Evolutionary conservation across 2,113 vertebrate genomes (phyloP).

Genomic region (Ptychochromis oligacanthus): DNA sequence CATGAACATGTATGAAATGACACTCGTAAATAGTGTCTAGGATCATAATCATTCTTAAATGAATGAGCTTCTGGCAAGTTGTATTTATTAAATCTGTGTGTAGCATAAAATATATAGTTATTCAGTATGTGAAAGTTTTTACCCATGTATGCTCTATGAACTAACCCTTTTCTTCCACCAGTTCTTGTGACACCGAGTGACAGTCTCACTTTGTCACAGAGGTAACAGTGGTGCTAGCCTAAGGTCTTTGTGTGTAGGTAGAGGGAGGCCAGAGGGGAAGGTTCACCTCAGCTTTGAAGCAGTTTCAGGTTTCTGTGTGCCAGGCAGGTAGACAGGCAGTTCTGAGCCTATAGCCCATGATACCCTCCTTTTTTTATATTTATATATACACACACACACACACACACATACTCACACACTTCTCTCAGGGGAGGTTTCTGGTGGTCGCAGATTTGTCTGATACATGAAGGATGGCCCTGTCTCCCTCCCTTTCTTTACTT

Average conservation of each 20-base stretch:
- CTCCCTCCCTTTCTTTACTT: not conserved
- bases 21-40: too few species aligned
- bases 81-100: not conserved
- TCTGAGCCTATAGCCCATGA: conserved; percentile 49
- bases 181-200: conserved; percentile 30
- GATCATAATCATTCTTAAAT: not conserved
- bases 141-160: not conserved
- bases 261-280: not conserved
- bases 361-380: not conserved
- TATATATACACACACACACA: too few species aligned
- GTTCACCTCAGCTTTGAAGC: conserved; percentile 63
- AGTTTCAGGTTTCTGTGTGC: conserved; percentile 64
- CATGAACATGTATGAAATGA: too few species aligned
- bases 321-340: conserved; percentile 60
- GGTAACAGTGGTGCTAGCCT: conserved; percentile 26
- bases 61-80: not conserved
- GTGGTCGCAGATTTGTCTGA: conserved; percentile 23
- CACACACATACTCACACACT: too few species aligned
- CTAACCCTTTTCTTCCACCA: not conserved
- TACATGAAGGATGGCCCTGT: conserved; percentile 41
- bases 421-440: conserved; percentile 35
- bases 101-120: not conserved
- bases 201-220: conserved; percentile 36
- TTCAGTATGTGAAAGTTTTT: not conserved
- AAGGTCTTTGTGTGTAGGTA: not conserved